These are phyloP conservation scores for Lepidochitona cinerea DNA, from an alignment of 2,888 invertebrate genomes.

Conservation along the genomic window DNA sequence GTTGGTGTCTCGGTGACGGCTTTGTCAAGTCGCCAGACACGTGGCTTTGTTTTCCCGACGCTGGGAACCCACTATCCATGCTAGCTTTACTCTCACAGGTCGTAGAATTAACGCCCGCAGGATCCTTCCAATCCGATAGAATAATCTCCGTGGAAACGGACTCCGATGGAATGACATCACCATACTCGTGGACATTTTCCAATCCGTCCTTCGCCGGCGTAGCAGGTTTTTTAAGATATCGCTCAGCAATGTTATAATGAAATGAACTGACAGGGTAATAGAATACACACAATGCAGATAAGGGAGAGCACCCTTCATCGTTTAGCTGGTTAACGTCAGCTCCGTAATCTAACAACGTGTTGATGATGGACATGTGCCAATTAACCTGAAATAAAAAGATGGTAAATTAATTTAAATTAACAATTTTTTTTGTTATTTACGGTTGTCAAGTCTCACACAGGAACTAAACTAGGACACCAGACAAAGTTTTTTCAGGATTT, in stretches of 20 bases:
- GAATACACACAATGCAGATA: slow-evolving; percentile 66
- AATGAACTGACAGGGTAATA: slow-evolving; percentile 67
- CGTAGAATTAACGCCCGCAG: slow-evolving; percentile 6
- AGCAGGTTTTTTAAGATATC: slow-evolving; percentile 11
- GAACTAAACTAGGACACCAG: no score
- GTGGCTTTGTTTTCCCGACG: no score
- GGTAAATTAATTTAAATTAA: no score
- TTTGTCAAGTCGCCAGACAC: not conserved
- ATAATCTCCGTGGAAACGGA: not conserved
- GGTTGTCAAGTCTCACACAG: no score
- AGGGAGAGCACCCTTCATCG: slow-evolving; percentile 67
- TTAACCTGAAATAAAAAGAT: slow-evolving; percentile 57
- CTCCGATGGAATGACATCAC: not conserved
- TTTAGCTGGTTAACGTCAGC: slow-evolving; percentile 69
- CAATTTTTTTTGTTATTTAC: no score
- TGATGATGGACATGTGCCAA: slow-evolving; percentile 66
- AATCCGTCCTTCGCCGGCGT: not conserved
- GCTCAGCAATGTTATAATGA: slow-evolving; percentile 61
- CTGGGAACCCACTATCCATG: slow-evolving; percentile 25
- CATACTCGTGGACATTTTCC: not conserved
- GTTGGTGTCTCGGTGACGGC: not conserved
- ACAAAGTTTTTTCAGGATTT: no score
- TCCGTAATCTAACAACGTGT: slow-evolving; percentile 67
- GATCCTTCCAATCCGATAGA: not conserved
- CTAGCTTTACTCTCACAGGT: slow-evolving; percentile 17